phyloP scores from a whole-genome alignment of 2,113 vertebrate species.

The Limanda limanda region DNA sequence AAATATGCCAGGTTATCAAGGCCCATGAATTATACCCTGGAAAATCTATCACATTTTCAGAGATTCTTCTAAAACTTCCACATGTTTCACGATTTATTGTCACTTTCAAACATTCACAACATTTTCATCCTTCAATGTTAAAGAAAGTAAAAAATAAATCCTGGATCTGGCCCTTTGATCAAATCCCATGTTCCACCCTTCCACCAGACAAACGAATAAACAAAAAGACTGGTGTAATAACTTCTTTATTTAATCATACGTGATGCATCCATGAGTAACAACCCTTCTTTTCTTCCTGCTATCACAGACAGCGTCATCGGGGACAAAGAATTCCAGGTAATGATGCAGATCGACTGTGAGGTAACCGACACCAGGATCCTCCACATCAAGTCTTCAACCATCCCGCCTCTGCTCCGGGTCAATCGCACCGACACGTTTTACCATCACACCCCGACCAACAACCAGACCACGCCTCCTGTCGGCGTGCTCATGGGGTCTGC shows the following conservation, averaged over 20 bases:
- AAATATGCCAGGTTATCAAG: too few relatives aligned
- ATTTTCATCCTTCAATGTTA: too few relatives aligned
- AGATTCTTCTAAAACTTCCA: too few relatives aligned
- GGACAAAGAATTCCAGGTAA: constrained; percentile 91
- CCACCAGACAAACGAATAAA: too few relatives aligned
- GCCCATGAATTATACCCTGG: too few relatives aligned
- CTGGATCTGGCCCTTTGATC: too few relatives aligned
- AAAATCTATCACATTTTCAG: too few relatives aligned
- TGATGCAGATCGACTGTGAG: constrained; percentile 99
- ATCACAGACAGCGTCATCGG: constrained; percentile 91
- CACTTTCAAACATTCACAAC: too few relatives aligned
- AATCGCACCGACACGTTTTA: constrained; percentile 87
- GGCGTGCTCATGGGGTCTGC: constrained; percentile 88
- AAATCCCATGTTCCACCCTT: not conserved
- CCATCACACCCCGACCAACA: constrained; percentile 75
- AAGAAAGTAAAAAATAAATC: too few relatives aligned
- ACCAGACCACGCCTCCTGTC: constrained; percentile 79
- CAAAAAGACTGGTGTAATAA: too few relatives aligned
- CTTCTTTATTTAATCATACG: not conserved
- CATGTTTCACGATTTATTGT: too few relatives aligned
- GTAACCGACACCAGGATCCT: constrained; percentile 95
- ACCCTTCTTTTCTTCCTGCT: not conserved
- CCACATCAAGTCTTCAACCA: constrained; percentile 92
- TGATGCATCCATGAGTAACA: constrained; percentile 4
- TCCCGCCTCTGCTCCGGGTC: constrained; percentile 89